Base-by-base conservation (phyloP, 2,797 vertebrate species). In the Tinamus major region DNA sequence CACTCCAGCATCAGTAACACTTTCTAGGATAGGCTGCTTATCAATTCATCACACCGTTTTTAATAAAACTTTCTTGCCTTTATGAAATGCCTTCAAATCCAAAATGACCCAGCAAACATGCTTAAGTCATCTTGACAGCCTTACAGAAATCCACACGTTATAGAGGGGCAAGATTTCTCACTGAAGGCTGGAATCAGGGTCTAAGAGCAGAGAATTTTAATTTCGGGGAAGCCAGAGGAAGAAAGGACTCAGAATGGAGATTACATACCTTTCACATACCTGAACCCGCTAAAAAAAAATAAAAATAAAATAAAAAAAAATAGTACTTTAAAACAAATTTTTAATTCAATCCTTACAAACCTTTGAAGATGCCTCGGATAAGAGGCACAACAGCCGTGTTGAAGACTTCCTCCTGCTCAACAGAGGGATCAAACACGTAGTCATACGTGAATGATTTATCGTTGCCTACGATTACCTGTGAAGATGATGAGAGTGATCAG, bases 391-490 rank as follows among this genome's bases (percentile, higher is more conserved):
- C 98, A 1, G 98, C 98, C 0, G 97, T 96, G 75, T 62, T 98
- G 95, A 98, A 99, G 20, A 99, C 98, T 87, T 99, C 99, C 79
- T 99, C 99, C 96, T 99, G 99, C 92, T 99, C 99, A 4, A 98
- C 96, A 23, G 98, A 97, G 0, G 98, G 98, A 92, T 99, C 99
- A 75, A 99, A 99, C 27, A 99, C 98, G 74, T 98, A 99, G 86
- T 99, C 99, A 4, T 99, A 99, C 0, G 99, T 99, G 96, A 99
- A 99, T 0, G 98, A 97, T 78, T 99, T 99, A 51, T 99, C 98
- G 9, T 96, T 98, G 7, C 99, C 99, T 37, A 99, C 98, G 41
- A 99, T 97, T 48, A 99, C 98, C 99, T 99, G 86, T 37, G 83
- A 44, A 29, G 87, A 51, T 42, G 39, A 78, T 1, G 12, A 48